phyloP scores from a whole-genome alignment of 2,113 vertebrate species.

The Carassius carassius region DNA sequence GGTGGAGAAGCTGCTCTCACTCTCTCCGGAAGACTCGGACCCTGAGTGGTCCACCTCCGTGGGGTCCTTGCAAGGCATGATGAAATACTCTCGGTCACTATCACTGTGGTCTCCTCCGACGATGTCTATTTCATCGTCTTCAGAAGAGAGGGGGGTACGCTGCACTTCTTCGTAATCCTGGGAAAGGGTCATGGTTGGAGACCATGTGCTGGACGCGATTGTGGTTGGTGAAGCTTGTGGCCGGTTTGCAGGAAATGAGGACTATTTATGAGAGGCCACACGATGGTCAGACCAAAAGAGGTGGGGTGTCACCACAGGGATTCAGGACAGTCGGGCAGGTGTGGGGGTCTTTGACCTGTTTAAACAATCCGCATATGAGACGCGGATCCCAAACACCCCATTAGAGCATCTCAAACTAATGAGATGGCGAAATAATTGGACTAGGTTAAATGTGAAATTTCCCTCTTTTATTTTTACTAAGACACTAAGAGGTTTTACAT shows the following conservation, averaged over 20 bases:
- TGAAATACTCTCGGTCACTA: constrained; percentile 48
- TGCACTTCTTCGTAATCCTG: constrained; percentile 64
- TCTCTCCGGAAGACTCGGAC: constrained; percentile 69
- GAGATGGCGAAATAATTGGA: neutral
- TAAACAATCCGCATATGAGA: constrained; percentile 2
- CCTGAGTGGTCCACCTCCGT: constrained; percentile 62
- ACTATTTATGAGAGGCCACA: constrained; percentile 70
- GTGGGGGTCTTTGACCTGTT: constrained; percentile 48
- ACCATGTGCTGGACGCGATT: constrained; percentile 4
- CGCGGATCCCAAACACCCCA: neutral
- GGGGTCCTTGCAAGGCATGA: constrained; percentile 16
- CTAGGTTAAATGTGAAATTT: neutral
- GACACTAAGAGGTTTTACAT: too few relatives aligned
- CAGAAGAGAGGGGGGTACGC: constrained; percentile 53
- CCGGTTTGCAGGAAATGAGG: constrained; percentile 41
- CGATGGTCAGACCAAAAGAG: constrained; percentile 74
- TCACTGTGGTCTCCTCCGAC: constrained; percentile 66
- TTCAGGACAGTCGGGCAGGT: constrained; percentile 53
- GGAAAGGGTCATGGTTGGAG: constrained; percentile 72
- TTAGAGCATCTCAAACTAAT: neutral
- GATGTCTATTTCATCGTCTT: constrained; percentile 72
- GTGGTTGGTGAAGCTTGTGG: neutral
- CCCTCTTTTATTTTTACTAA: neutral
- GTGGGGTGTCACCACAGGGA: constrained; percentile 62
- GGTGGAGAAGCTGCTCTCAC: constrained; percentile 69